phyloP scores from a whole-genome alignment of 2,113 vertebrate species.

The Triplophysa rosa region DNA sequence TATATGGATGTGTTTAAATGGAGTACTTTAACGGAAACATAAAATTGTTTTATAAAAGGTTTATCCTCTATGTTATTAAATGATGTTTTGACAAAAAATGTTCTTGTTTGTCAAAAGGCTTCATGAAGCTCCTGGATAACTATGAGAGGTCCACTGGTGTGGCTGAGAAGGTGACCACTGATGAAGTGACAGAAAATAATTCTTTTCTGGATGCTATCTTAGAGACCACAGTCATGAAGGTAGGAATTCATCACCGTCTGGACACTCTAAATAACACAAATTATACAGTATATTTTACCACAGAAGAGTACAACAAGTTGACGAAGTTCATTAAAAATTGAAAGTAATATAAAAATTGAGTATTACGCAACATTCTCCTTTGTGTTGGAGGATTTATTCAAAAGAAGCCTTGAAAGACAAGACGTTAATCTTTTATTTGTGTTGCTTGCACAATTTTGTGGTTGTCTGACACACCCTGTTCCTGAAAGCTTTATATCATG shows the following conservation, averaged over 20 bases:
- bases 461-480: conserved; percentile 28
- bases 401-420: neutral
- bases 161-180: conserved; percentile 74
- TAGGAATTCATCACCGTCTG: conserved; percentile 45
- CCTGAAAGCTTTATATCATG: conserved; percentile 12
- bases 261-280: neutral
- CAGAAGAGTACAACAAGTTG: neutral
- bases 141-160: conserved; percentile 77
- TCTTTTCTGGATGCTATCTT: conserved; percentile 79
- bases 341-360: neutral
- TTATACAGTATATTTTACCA: neutral
- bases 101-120: conserved; percentile 64
- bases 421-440: neutral
- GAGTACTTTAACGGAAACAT: neutral
- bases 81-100: neutral
- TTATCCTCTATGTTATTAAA: neutral
- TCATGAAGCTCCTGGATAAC: conserved; percentile 81
- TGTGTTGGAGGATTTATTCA: neutral
- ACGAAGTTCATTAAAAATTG: neutral
- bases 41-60: neutral
- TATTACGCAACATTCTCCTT: neutral
- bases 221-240: conserved; percentile 81
- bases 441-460: conserved; percentile 1
- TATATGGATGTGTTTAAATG: too few relatives aligned
- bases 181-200: conserved; percentile 76